A percentile compares a stretch with the other conserved stretches of the same genome.
Evolutionary conservation across 2,113 vertebrate species (phyloP).

Genomic region (Caranx ignobilis): DNA sequence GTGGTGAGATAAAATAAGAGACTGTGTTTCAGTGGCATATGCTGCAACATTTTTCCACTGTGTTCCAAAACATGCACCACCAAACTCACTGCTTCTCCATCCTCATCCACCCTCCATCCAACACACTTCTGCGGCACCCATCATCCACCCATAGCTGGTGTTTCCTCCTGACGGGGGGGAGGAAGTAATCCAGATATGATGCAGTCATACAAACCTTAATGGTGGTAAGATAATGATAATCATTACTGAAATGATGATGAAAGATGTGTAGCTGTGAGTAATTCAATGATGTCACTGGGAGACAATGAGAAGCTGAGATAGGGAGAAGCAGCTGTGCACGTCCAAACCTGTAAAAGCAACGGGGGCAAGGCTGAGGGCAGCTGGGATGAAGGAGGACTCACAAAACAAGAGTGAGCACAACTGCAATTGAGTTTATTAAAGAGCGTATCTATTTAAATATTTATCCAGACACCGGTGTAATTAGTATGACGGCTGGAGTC

Average conservation of each 20-base stretch:
- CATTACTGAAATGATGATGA: slow-evolving; percentile 74
- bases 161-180: slow-evolving; percentile 26
- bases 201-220: slow-evolving; percentile 49
- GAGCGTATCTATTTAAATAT: slow-evolving; percentile 25
- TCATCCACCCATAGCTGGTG: neutral
- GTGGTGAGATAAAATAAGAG: slow-evolving; percentile 22
- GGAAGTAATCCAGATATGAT: slow-evolving; percentile 65
- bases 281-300: slow-evolving; percentile 78
- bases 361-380: slow-evolving; percentile 29
- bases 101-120: neutral
- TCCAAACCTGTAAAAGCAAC: slow-evolving; percentile 52
- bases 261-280: slow-evolving; percentile 68
- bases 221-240: slow-evolving; percentile 74
- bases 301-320: slow-evolving; percentile 66
- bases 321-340: slow-evolving; percentile 62
- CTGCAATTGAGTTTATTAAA: slow-evolving; percentile 28
- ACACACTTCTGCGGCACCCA: neutral
- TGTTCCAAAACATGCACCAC: slow-evolving; percentile 15
- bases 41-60: slow-evolving; percentile 5
- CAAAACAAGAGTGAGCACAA: neutral
- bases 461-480: slow-evolving; percentile 14
- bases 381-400: slow-evolving; percentile 40
- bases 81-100: neutral
- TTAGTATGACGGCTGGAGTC: slow-evolving; percentile 7
- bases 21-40: neutral